phyloP scores from a whole-genome alignment of 1,140 invertebrate genomes.

The Temnothorax longispinosus region DNA sequence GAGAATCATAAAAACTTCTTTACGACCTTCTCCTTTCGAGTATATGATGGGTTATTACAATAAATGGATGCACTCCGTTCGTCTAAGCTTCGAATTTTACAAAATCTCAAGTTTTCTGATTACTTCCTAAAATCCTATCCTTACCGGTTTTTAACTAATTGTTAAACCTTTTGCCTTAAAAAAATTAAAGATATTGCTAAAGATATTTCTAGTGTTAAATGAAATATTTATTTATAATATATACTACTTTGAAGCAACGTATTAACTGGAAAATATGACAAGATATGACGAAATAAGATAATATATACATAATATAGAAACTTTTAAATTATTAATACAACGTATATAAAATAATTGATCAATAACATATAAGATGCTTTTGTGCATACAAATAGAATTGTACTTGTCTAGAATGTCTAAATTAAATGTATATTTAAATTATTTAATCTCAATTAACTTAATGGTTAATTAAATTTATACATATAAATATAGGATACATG shows the following conservation, averaged over 20 bases:
- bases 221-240: slow-evolving; percentile 4
- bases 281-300: background rate
- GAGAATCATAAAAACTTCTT: slow-evolving; percentile 52
- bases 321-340: background rate
- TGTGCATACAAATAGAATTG: background rate
- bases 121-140: slow-evolving; percentile 2
- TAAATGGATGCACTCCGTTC: slow-evolving; percentile 70
- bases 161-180: background rate
- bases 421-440: background rate
- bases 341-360: background rate
- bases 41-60: slow-evolving; percentile 69
- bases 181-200: background rate
- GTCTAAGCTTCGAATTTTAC: slow-evolving; percentile 67
- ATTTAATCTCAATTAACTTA: background rate
- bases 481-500: background rate
- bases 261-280: background rate
- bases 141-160: background rate
- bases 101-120: slow-evolving; percentile 35
- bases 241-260: background rate
- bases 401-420: background rate
- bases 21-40: slow-evolving; percentile 67
- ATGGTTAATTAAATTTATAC: background rate
- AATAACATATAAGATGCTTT: slow-evolving; percentile 3
- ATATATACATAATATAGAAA: background rate
- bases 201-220: background rate